Percentiles rank a stretch among this genome's conserved stretches.
These are phyloP conservation scores for Microcebus griseorufus DNA, from an alignment of 2,113 vertebrate species.

Conservation along the genomic window DNA sequence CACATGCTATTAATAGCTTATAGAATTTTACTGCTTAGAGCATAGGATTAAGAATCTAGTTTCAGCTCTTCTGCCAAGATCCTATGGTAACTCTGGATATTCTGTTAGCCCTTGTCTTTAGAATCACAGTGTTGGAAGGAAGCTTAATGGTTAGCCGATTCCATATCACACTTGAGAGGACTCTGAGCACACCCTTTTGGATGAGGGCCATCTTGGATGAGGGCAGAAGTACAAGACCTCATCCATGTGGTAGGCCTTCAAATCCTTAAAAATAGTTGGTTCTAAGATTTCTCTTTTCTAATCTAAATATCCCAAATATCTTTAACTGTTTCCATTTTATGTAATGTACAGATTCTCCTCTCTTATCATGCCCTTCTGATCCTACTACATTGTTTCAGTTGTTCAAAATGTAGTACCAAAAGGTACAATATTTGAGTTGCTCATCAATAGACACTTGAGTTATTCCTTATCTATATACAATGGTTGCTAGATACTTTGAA, in stretches of 20 bases:
- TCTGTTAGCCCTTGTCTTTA: neutral
- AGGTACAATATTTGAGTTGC: neutral
- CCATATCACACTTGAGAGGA: neutral
- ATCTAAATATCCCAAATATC: neutral
- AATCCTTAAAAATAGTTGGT: neutral
- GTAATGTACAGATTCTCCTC: neutral
- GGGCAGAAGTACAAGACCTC: neutral
- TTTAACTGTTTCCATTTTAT: neutral
- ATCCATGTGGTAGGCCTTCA: neutral
- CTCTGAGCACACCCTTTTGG: neutral
- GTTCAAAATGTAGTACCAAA: neutral
- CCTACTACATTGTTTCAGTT: neutral
- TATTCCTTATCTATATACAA: neutral
- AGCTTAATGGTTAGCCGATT: neutral
- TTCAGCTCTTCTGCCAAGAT: neutral
- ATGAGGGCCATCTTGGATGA: neutral
- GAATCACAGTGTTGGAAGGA: neutral
- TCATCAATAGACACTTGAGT: neutral
- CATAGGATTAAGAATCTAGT: neutral
- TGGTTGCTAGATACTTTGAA: neutral
- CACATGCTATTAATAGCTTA: neutral
- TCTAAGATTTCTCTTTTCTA: neutral
- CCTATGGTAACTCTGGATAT: neutral
- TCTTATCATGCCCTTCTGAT: neutral
- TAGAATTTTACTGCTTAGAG: neutral